Evolutionary conservation across 2,797 vertebrate genomes (phyloP), one percentile per base, ranked within the genome.

Genomic region (Gallirallus australis): DNA sequence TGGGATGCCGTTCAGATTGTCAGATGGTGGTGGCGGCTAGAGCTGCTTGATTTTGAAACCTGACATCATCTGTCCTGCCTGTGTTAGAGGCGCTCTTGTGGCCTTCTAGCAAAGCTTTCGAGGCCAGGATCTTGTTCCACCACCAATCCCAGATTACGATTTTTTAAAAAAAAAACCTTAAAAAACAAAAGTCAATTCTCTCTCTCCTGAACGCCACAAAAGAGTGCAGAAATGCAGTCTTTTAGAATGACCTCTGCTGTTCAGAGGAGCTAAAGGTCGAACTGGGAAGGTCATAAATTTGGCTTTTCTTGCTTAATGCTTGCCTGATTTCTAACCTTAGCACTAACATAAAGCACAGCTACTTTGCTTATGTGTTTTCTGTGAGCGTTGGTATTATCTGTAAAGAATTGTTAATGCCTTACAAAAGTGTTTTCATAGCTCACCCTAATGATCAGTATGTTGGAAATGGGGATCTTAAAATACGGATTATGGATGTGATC

Each of bases 401-500:
- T 87, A 54, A 87, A 65, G 50, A 88, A 71, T 60, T 59, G 28
- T 45, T 90, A 75, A 40, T 1, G 3, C 56, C 63, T 93, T 82
- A 63, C 57, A 28, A 15, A 92, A 76, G 21, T 52, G 42, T 70
- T 94, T 92, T 88, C 24, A 2, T 82, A 69, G 76, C 42, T 91
- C 35, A 47, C 50, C 52, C 25, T 65, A 52, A 88, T 65, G 31
- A 86, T 90, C 47, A 31, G 70, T 47, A 60, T 77, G 56, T 69
- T 89, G 75, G 40, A 95, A 90, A 42, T 27, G 30, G 57, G 45
- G 16, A 80, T 83, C 86, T 69, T 66, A 73, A 90, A 94, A 86
- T 94, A 65, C 9, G 23, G 69, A 73, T 95, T 78, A 70, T 45
- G 82, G 82, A 42, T 95, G 64, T 86, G 89, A 95, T 92, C 81